These are phyloP conservation scores for Scomber scombrus DNA, from an alignment of 2,113 vertebrate genomes.

Conservation along the genomic window DNA sequence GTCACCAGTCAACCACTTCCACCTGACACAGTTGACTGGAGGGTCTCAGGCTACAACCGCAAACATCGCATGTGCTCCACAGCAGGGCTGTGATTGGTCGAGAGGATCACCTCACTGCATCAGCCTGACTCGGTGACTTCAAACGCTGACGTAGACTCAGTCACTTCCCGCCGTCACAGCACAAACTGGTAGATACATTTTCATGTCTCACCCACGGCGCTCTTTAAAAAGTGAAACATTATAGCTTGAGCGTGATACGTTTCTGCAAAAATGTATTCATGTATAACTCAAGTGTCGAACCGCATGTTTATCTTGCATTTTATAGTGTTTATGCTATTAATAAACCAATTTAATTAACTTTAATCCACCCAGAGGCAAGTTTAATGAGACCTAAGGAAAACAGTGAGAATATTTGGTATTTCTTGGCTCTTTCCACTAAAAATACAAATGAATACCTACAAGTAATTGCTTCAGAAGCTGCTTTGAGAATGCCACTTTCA, in stretches of 20 bases:
- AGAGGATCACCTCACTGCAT: conserved; percentile 74
- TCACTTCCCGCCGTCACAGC: conserved; percentile 13
- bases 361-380: not conserved
- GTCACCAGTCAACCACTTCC: conserved; percentile 30
- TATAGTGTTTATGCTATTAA: not conserved
- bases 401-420: not conserved
- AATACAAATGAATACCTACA: too few species aligned
- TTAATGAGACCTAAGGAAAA: not conserved
- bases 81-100: conserved; percentile 73
- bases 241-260: not conserved
- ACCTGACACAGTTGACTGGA: not conserved
- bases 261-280: not conserved
- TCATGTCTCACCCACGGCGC: not conserved
- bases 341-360: not conserved
- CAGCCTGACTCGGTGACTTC: conserved; percentile 33
- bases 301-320: too few species aligned
- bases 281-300: not conserved
- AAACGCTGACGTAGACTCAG: conserved; percentile 39
- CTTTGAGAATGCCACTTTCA: not conserved
- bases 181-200: not conserved
- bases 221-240: conserved; percentile 8
- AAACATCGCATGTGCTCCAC: conserved; percentile 57
- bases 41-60: conserved; percentile 23
- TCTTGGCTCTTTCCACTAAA: too few species aligned
- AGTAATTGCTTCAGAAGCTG: too few species aligned